These are phyloP conservation scores for Chiloscyllium punctatum DNA, from an alignment of 2,797 vertebrate species.

Conservation along the genomic window DNA sequence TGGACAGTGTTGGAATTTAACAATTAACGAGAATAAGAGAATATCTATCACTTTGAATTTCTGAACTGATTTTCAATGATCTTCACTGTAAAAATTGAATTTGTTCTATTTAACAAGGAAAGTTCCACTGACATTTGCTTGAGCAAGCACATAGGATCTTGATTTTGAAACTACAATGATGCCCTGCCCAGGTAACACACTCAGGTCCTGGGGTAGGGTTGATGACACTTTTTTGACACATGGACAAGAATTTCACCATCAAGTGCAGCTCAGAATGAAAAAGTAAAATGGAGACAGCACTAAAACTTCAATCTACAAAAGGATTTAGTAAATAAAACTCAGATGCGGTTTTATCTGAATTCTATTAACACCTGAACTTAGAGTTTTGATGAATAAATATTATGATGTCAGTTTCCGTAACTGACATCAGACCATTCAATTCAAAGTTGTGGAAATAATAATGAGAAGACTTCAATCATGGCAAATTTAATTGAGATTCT, in stretches of 20 bases:
- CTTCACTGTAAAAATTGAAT: background rate
- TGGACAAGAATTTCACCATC: too few relatives aligned
- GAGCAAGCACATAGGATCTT: too few relatives aligned
- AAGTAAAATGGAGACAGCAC: background rate
- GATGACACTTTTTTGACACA: too few relatives aligned
- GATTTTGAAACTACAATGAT: too few relatives aligned
- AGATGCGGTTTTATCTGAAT: background rate
- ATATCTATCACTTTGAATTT: too few relatives aligned
- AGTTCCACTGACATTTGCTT: constrained; percentile 2
- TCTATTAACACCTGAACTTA: background rate
- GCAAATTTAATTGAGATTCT: background rate
- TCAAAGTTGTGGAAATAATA: background rate
- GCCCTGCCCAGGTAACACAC: too few relatives aligned
- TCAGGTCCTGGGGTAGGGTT: too few relatives aligned
- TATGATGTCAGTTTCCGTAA: background rate
- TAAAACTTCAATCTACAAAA: constrained; percentile 5
- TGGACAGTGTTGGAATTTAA: background rate
- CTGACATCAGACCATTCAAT: background rate
- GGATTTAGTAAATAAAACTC: background rate
- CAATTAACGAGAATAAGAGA: background rate
- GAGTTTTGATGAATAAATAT: background rate
- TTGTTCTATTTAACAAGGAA: background rate
- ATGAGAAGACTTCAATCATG: background rate
- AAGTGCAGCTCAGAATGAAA: background rate
- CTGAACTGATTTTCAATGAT: background rate